A percentile compares a stretch with the other conserved stretches of the same genome.
These are phyloP conservation scores for Falco naumanni DNA, from an alignment of 2,797 vertebrate species.

Conservation along the genomic window DNA sequence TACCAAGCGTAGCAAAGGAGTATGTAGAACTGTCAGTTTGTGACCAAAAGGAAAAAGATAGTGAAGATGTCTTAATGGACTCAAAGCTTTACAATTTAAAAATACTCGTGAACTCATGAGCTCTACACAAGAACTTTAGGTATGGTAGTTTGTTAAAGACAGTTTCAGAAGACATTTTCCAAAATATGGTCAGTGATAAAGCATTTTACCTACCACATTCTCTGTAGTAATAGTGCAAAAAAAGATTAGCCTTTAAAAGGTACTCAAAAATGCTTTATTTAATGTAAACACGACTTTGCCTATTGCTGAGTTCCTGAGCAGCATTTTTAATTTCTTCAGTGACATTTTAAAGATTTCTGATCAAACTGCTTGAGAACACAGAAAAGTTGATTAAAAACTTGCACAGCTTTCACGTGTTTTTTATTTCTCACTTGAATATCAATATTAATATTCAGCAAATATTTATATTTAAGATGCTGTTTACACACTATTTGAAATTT, in stretches of 20 bases:
- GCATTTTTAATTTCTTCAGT: not conserved
- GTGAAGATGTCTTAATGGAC: not conserved
- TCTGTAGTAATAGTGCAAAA: not conserved
- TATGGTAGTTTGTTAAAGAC: not conserved
- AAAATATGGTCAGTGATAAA: not conserved
- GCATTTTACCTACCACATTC: not conserved
- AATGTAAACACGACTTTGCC: not conserved
- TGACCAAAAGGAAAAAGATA: not conserved
- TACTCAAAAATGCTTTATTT: not conserved
- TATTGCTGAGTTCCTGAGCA: not conserved
- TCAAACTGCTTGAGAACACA: not conserved
- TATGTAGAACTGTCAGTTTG: not conserved
- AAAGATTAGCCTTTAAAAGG: not conserved
- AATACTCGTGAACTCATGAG: not conserved
- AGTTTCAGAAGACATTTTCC: not conserved
- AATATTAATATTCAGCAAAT: not conserved
- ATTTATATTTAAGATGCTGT: constrained; percentile 11
- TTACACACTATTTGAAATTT: not conserved
- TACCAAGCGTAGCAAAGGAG: not conserved
- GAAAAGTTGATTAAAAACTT: not conserved
- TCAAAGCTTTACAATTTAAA: not conserved
- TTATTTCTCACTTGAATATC: not conserved
- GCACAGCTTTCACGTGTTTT: not conserved
- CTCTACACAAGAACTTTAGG: not conserved
- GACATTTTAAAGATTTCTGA: constrained; percentile 8